Evolutionary conservation across 2,888 invertebrate genomes (phyloP), one percentile per base, ranked within the genome.

Genomic region (Andrena marginata): DNA sequence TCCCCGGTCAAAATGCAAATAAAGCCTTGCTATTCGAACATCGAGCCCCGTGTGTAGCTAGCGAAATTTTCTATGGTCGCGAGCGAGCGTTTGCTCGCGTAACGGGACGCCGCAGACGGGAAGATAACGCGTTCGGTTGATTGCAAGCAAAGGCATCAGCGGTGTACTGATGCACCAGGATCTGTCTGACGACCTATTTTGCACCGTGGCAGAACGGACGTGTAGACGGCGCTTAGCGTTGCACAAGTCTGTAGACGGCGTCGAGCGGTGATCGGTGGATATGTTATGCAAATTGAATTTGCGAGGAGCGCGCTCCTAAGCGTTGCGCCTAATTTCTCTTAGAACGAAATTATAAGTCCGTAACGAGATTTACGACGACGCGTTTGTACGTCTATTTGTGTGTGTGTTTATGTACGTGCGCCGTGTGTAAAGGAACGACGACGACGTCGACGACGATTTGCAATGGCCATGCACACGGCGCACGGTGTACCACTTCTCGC

Each of bases 261-360:
- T 69, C 68, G 74, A 74, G 62, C 69, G 78, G 59, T 79, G 89
- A 89, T 89, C 88, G 78, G 85, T 79, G 87, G 87, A 85, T 89
- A 71, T 82, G 89, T 91, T 91, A 91, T 91, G 90, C 87, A 90
- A 91, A 91, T 91, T 90, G 84, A 84, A 81, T 87, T 89, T 87
- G 85, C 83, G 83, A 78, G 77, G 82, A 86, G 79, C 75, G 67
- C 72, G 74, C 76, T 74, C 70, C 71, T 67, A 67, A 62, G 54
- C 85, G 77, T 85, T 82, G 87, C 85, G 88, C 87, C 91, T 89
- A 91, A 91, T 90, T 90, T 90, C 90, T 85, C 87, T 75, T 83
- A 80, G 87, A 89, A 91, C 89, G 84, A 91, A 91, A 91, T 91
- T 90, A 91, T 90, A 91, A 89, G 87, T 88, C 85, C 83, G 87